Base-by-base conservation (phyloP, 1,140 invertebrate genomes). In the Atta texana region DNA sequence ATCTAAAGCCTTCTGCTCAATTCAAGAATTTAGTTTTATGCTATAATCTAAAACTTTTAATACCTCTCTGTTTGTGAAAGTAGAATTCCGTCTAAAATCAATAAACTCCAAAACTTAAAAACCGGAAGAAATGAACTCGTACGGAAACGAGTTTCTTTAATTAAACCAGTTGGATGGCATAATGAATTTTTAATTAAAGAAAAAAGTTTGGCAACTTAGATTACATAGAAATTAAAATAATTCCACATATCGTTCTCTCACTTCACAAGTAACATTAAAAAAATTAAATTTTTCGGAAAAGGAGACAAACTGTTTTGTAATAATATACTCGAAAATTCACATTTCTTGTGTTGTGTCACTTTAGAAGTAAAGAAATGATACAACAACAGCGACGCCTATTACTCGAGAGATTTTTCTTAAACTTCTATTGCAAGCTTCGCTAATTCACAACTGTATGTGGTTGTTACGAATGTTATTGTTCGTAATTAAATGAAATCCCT, bases 401-500 rank as follows among this genome's bases (percentile, higher is more conserved):
- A 18, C 3, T 78, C 31, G 16, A 57, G 49, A n/a, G 31, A 31
- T 0, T 28, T 24, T 81, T 57, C 16, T 10, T 34, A n/a, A 71
- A 55, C 51, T 21, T 71, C 31, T 44, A 57, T 57, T 49, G 51
- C 49, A 74, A 68, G 7, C 21, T 44, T 28, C 51, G 51, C 10
- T 55, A 31, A 69, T 69, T 14, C 49, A 18, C 28, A 31, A 10
- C 44, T 51, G 31, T 28, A 24, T 49, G 21, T 31, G 51, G 31
- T 71, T 59, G 66, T 81, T 71, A 71, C 51, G 31, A 34, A 0
- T 53, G 51, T 21, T 53, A 81, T 71, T 81, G 64, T 69, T 55
- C 66, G 66, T 81, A 81, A 81, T 81, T 81, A 81, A 81, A 81
- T 81, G 64, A 71, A 53, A 81, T 71, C 31, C 10, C 16, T 71